Conservation (phyloP, 2,888 invertebrate genomes). For the Scaptodrosophila latifasciaeformis region DNA sequence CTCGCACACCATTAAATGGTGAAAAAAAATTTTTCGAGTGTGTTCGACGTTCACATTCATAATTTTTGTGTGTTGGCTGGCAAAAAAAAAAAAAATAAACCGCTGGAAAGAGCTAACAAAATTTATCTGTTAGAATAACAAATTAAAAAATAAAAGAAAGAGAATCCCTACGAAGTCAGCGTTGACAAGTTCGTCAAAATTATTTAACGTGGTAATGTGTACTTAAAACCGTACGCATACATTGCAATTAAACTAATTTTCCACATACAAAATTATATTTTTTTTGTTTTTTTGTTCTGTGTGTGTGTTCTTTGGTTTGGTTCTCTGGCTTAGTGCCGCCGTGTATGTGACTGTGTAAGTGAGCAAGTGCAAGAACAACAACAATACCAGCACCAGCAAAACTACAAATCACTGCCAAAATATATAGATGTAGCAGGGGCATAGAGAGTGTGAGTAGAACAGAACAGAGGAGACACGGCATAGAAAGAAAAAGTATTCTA, state of each 20-base stretch:
- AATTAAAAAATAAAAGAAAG: constrained; percentile 1
- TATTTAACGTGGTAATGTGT: constrained; percentile 12
- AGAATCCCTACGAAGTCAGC: neutral
- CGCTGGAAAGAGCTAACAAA: constrained; percentile 6
- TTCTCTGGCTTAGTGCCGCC: too few relatives aligned
- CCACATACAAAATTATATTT: neutral
- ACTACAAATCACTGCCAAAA: too few relatives aligned
- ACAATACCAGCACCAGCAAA: too few relatives aligned
- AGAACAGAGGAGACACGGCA: too few relatives aligned
- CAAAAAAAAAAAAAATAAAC: constrained; percentile 9
- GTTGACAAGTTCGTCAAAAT: too few relatives aligned
- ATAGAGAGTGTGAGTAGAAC: too few relatives aligned
- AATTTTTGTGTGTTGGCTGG: constrained; percentile 39
- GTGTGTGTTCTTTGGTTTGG: too few relatives aligned
- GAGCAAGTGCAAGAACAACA: too few relatives aligned
- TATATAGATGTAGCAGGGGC: too few relatives aligned
- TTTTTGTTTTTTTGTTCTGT: neutral
- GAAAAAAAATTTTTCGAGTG: constrained; percentile 29
- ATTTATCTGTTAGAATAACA: too few relatives aligned
- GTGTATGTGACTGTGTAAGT: too few relatives aligned
- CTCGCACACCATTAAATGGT: constrained; percentile 16
- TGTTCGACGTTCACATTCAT: constrained; percentile 41
- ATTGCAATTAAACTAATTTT: constrained; percentile 2
- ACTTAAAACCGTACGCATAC: too few relatives aligned
- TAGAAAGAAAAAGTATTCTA: constrained; percentile 6